Conservation (phyloP, 2,113 vertebrate species). For the Barnardius zonarius region DNA sequence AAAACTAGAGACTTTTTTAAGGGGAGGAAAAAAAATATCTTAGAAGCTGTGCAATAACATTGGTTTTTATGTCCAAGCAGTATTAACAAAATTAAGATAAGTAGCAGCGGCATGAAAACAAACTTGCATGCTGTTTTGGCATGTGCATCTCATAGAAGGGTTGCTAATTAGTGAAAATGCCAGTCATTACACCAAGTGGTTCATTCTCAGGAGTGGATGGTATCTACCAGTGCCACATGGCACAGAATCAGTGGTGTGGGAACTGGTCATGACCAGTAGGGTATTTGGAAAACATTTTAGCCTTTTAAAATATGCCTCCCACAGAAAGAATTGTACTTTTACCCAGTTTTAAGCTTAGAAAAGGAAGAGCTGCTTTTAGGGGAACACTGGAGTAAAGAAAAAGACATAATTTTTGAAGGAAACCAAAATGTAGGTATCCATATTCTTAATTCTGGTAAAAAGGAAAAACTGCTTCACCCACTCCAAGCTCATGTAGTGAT, state of each 20-base stretch:
- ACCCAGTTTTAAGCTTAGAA: not conserved
- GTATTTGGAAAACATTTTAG: not conserved
- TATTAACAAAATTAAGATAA: not conserved
- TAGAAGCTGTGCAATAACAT: not conserved
- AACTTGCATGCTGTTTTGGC: slow-evolving; percentile 27
- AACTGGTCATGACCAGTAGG: not conserved
- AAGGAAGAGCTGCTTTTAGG: not conserved
- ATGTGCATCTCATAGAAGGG: slow-evolving; percentile 10
- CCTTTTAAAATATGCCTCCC: not conserved
- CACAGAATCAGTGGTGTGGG: not conserved
- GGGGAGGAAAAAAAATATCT: too few relatives aligned
- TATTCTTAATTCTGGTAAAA: not conserved
- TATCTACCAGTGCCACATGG: not conserved
- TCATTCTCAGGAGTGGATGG: not conserved
- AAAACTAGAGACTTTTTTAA: not conserved
- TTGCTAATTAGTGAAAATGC: slow-evolving; percentile 26
- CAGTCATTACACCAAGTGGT: not conserved
- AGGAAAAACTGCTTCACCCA: not conserved
- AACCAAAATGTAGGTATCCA: not conserved
- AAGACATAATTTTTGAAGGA: not conserved
- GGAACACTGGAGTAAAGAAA: not conserved
- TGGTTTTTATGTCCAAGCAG: not conserved
- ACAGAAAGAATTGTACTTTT: not conserved
- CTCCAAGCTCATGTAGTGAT: rapidly evolving
- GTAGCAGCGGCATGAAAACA: not conserved